phyloP scores from a whole-genome alignment of 2,113 vertebrate species.

The Edolisoma coerulescens region DNA sequence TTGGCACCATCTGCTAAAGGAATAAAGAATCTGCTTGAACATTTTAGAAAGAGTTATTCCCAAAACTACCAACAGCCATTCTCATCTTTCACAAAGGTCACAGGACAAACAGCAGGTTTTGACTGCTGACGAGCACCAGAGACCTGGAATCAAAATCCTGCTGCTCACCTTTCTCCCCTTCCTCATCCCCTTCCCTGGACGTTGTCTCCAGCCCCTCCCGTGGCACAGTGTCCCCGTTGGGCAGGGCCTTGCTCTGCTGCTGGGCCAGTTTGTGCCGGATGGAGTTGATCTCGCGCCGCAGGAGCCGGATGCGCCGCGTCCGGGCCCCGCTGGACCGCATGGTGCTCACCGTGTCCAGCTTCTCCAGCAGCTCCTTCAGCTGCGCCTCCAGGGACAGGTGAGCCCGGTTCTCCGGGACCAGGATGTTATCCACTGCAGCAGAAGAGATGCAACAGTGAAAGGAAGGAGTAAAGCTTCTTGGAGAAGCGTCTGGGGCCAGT shows the following conservation, averaged over 20 bases:
- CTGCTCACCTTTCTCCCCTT: slow-evolving; percentile 70
- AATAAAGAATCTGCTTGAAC: slow-evolving; percentile 66
- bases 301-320: slow-evolving; percentile 86
- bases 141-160: not conserved
- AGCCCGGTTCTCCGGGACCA: slow-evolving; percentile 89
- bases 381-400: slow-evolving; percentile 90
- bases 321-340: slow-evolving; percentile 90
- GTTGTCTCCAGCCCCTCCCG: slow-evolving; percentile 69
- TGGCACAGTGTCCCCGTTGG: slow-evolving; percentile 73
- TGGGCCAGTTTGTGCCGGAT: slow-evolving; percentile 85
- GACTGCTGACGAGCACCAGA: not conserved
- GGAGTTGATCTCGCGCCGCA: slow-evolving; percentile 90
- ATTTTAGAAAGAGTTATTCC: slow-evolving; percentile 38
- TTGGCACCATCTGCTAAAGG: slow-evolving; percentile 85
- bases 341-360: slow-evolving; percentile 89
- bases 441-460: slow-evolving; percentile 12
- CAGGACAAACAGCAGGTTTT: not conserved
- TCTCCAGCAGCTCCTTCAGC: slow-evolving; percentile 94
- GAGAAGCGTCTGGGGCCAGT: not conserved
- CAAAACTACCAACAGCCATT: not conserved
- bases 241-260: slow-evolving; percentile 70
- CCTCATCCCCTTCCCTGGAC: slow-evolving; percentile 62
- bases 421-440: slow-evolving; percentile 89
- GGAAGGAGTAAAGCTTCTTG: not conserved
- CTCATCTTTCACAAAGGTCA: not conserved